Evolutionary conservation across 2,113 vertebrate species (phyloP).

Genomic region (Aleadryas rufinucha): DNA sequence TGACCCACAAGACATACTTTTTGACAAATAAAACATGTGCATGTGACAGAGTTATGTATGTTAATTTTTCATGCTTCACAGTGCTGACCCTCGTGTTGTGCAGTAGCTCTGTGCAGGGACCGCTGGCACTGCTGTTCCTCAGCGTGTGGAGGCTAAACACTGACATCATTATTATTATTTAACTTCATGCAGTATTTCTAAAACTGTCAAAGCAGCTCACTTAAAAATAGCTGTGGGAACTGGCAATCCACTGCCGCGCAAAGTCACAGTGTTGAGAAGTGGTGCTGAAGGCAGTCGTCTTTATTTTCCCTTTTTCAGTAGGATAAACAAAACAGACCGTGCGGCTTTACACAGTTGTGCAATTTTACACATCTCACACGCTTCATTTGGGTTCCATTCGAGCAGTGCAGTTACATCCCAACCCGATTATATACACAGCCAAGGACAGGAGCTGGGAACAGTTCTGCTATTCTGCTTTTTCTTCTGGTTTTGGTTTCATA

Average conservation of each 20-base stretch:
- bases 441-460: neutral
- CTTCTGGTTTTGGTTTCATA: constrained; percentile 68
- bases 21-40: constrained; percentile 57
- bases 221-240: constrained; percentile 8
- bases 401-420: neutral
- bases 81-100: neutral
- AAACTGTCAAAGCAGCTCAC: neutral
- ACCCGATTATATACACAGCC: neutral
- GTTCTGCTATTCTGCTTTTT: constrained; percentile 69
- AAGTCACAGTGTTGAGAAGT: constrained; percentile 25
- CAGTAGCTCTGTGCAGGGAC: neutral
- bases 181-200: constrained; percentile 30
- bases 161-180: constrained; percentile 24
- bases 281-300: constrained; percentile 22
- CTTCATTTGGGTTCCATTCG: neutral
- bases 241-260: neutral
- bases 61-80: constrained; percentile 19
- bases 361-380: neutral
- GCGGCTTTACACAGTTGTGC: constrained; percentile 7
- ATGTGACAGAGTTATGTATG: constrained; percentile 48
- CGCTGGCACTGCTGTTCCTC: neutral
- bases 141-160: neutral
- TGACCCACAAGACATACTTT: constrained; percentile 31
- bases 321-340: neutral
- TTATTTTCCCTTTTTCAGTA: constrained; percentile 55